Base-by-base conservation (phyloP, 2,797 vertebrate genomes). In the Hirundo rustica region DNA sequence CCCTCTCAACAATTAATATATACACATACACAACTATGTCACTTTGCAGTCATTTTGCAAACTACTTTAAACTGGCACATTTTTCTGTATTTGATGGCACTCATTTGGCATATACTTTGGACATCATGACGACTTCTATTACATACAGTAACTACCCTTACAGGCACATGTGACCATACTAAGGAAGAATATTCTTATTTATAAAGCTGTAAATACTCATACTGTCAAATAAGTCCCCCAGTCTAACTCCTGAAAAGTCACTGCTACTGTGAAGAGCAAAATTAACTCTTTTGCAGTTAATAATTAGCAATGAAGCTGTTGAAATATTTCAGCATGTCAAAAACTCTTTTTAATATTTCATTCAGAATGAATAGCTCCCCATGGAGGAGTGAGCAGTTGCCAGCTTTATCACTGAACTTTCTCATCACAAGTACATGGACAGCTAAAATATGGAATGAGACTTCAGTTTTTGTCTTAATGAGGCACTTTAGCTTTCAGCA, bases 401-500 rank as follows among this genome's bases (percentile, higher is more conserved):
- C 79, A 93, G 64, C 36, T 95, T 84, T 92, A 80, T 62, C 19
- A 21, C 54, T 81, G 89, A 96, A 96, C 78, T 92, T 95, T 50
- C 74, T 96, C 20, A 34, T 87, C 82, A 88, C 79, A 30, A 25
- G 72, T 68, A 96, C 74, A 71, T 4, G 64, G 93, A 44, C 50
- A 93, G 64, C 36, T 88, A 73, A 95, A 97, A 92, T 78, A 93
- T 3, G 34, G 94, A 96, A 97, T 45, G 64, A 95, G 70, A 84
- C 68, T 81, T 95, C 89, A 90, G 85, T 91, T 97, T 96, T 81
- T 85, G 66, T 64, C 93, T 95, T 97, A 92, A 92, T 38, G 85
- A 86, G 90, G 92, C 74, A 72, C 36, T 95, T 73, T 85, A 89
- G 95, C 93, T 95, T 93, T 50, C 62, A 89, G 55, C 16, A 17